A percentile compares a stretch with the other conserved stretches of the same genome.
These are phyloP conservation scores for Xenopus laevis DNA, from an alignment of 2,113 vertebrate species.

Conservation along the genomic window DNA sequence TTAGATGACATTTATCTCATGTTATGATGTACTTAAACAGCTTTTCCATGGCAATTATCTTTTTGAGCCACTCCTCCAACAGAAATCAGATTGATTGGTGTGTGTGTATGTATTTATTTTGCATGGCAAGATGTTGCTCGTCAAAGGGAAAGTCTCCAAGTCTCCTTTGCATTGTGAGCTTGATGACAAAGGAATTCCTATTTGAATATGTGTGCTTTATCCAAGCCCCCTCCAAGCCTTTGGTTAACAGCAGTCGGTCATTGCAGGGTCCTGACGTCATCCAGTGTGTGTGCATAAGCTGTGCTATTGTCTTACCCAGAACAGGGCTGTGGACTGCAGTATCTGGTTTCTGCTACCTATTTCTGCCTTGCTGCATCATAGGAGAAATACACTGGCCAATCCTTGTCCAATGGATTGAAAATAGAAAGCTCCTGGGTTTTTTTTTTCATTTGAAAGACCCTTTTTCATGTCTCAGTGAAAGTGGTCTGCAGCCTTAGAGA, in stretches of 20 bases:
- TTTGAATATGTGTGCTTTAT: slow-evolving; percentile 54
- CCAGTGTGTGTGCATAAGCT: slow-evolving; percentile 75
- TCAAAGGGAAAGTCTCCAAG: slow-evolving; percentile 49
- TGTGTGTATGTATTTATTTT: neutral
- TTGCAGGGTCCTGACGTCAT: slow-evolving; percentile 84
- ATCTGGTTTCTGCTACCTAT: slow-evolving; percentile 63
- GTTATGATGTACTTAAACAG: too few relatives aligned
- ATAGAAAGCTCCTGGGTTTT: slow-evolving; percentile 50
- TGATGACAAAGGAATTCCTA: slow-evolving; percentile 71
- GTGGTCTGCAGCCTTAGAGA: slow-evolving; percentile 57
- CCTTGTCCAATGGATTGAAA: slow-evolving; percentile 61
- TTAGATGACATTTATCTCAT: too few relatives aligned
- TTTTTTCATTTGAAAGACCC: slow-evolving; percentile 50
- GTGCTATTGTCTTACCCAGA: slow-evolving; percentile 84
- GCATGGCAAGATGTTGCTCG: slow-evolving; percentile 16
- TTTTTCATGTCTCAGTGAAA: slow-evolving; percentile 52
- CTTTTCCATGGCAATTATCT: too few relatives aligned
- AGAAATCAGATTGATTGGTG: too few relatives aligned
- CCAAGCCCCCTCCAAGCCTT: slow-evolving; percentile 61
- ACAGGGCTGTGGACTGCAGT: slow-evolving; percentile 72
- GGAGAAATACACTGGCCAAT: slow-evolving; percentile 52
- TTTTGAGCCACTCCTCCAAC: too few relatives aligned
- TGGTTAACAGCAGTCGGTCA: slow-evolving; percentile 67
- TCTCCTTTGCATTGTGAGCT: slow-evolving; percentile 59
- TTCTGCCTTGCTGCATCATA: slow-evolving; percentile 54